These are phyloP conservation scores for Gadus macrocephalus DNA, from an alignment of 2,113 vertebrate genomes.

Conservation along the genomic window DNA sequence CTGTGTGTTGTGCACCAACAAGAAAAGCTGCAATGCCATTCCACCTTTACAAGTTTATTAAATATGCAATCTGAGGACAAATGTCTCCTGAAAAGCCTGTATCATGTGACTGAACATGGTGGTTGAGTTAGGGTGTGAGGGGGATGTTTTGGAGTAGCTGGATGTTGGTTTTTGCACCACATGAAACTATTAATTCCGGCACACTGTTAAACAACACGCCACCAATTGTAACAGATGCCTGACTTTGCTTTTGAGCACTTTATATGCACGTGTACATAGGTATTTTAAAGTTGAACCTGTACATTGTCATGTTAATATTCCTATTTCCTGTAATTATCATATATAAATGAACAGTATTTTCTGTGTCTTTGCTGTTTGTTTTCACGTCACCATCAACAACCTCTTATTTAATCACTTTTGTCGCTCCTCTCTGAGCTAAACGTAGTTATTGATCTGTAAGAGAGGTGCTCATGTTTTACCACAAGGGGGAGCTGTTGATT, in stretches of 20 bases:
- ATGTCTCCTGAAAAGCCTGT: no score
- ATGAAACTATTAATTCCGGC: slow-evolving; percentile 5
- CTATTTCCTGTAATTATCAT: slow-evolving; percentile 51
- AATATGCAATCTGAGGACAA: no score
- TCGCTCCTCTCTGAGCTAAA: not conserved
- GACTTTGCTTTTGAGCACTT: slow-evolving; percentile 46
- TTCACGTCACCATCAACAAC: not conserved
- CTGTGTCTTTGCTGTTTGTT: slow-evolving; percentile 28
- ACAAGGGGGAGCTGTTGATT: no score
- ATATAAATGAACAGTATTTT: slow-evolving; percentile 33
- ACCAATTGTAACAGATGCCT: slow-evolving; percentile 23
- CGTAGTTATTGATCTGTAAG: not conserved
- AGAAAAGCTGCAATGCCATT: no score
- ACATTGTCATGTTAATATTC: slow-evolving; percentile 47
- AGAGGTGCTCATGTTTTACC: not conserved
- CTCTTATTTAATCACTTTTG: not conserved
- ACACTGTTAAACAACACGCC: slow-evolving; percentile 42
- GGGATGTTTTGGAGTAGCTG: not conserved
- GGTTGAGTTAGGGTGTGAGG: not conserved
- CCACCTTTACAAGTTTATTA: no score
- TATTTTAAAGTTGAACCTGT: slow-evolving; percentile 38
- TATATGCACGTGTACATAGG: slow-evolving; percentile 51
- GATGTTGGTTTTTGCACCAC: not conserved
- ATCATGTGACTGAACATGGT: no score
- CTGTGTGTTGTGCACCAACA: no score